Base-by-base conservation (phyloP, 2,797 vertebrate species). In the Myotis myotis region DNA sequence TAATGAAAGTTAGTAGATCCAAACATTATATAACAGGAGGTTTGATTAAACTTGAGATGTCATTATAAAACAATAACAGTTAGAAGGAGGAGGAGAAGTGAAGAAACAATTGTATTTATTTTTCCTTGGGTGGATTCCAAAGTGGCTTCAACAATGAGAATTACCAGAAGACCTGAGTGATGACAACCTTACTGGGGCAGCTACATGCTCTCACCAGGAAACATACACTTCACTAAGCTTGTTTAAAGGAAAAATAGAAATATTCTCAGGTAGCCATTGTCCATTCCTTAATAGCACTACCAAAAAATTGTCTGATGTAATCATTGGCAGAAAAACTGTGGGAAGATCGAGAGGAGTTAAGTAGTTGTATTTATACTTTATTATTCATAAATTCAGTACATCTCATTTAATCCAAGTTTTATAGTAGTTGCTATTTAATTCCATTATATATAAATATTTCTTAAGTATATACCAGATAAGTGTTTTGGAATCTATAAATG, bases 1-100 rank as follows among this genome's bases (percentile, higher is more conserved):
- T 84, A 93, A 90, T 90, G 49, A 89, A 89, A 93, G 89, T 93
- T 74, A 68, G 33, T 68, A 84, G 62, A 91, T 78, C 16, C 20
- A 22, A 84, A 41, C 17, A 36, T 86, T 41, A n/a, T 75, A 17
- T 64, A 81, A 47, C 6, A 93, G 68, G 41, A 86, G 55, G 1
- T 22, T 68, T 87, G 22, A 81, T 90, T 49, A 60, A 84, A 71
- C 20, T 33, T 22, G 64, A 96, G 22, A 36, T 89, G 55, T 72
- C 36, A 72, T 84, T 94, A 91, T 91, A 64, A 91, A 74, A 74
- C n/a, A 83, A 44, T 47, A 55, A 13, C 49, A 81, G 23, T 64
- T 68, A 83, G 53, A 70, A 84, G 6, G 19, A 80, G 13, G 16
- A 83, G 10, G 17, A 38, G 22, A 80, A 66, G 15, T 51, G 9